These are phyloP conservation scores for Bufotes viridis DNA, from an alignment of 2,797 vertebrate species.

Conservation along the genomic window DNA sequence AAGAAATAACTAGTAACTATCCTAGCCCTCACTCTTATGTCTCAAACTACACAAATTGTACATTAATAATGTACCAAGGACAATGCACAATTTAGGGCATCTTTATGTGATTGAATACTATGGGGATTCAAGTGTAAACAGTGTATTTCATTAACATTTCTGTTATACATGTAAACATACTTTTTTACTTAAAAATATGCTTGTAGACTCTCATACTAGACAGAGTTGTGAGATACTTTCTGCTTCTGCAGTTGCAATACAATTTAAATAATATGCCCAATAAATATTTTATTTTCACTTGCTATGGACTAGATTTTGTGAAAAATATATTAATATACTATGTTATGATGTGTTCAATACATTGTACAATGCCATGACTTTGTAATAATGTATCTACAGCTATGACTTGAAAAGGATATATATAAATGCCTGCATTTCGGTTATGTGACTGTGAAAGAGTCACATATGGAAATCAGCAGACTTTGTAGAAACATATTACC, in stretches of 20 bases:
- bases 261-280: neutral
- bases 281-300: neutral
- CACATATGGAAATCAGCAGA: constrained; percentile 28
- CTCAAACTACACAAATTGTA: neutral
- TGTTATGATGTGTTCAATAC: constrained; percentile 1
- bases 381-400: neutral
- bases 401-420: neutral
- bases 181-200: neutral
- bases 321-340: neutral
- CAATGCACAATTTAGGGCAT: no score
- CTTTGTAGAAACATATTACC: constrained; percentile 29
- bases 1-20: neutral
- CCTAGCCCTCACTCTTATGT: neutral
- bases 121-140: neutral
- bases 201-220: neutral
- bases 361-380: neutral
- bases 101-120: neutral
- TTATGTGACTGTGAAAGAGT: constrained; percentile 20
- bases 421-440: constrained; percentile 6
- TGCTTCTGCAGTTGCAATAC: neutral
- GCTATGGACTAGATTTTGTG: neutral
- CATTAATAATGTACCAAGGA: neutral
- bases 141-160: neutral
- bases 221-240: neutral
- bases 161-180: neutral